Evolutionary conservation across 1,140 invertebrate genomes (phyloP).

Genomic region (Dreissena rostriformis): DNA sequence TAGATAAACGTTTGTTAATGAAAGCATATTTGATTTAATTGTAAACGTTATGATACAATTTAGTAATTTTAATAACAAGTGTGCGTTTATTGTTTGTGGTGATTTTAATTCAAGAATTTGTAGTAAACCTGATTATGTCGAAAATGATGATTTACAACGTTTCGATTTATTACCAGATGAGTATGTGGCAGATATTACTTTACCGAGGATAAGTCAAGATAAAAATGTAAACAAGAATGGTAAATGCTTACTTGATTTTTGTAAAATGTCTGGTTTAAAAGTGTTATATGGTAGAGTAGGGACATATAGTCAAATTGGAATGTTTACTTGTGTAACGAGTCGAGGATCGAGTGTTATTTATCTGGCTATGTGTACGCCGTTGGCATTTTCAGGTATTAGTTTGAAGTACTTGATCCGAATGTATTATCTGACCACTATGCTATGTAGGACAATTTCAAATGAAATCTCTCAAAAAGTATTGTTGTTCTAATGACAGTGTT

Average conservation of each 20-base stretch:
- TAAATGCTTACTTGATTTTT: not conserved
- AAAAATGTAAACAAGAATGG: constrained; percentile 10
- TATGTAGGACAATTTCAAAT: not conserved
- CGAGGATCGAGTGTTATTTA: constrained; percentile 14
- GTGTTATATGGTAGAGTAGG: constrained; percentile 6
- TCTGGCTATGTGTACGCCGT: constrained; percentile 7
- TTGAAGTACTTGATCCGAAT: constrained; percentile 2
- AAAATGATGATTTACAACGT: constrained; percentile 3
- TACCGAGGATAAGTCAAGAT: constrained; percentile 22
- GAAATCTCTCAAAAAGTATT: not conserved
- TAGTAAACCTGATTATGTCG: constrained; percentile 9
- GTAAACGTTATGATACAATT: not conserved
- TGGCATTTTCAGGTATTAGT: not conserved
- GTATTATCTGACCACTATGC: constrained; percentile 18
- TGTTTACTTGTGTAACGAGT: constrained; percentile 21
- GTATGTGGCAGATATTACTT: constrained; percentile 4
- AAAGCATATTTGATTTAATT: constrained; percentile 17
- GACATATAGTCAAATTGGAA: not conserved
- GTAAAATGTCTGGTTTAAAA: not conserved
- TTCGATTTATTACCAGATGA: constrained; percentile 24
- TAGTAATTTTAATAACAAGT: not conserved
- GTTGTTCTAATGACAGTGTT: not conserved
- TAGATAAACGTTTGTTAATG: not conserved
- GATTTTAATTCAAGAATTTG: not conserved
- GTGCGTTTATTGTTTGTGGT: not conserved